Conservation (phyloP, 2,113 vertebrate species). For the Australoheros scitulus region DNA sequence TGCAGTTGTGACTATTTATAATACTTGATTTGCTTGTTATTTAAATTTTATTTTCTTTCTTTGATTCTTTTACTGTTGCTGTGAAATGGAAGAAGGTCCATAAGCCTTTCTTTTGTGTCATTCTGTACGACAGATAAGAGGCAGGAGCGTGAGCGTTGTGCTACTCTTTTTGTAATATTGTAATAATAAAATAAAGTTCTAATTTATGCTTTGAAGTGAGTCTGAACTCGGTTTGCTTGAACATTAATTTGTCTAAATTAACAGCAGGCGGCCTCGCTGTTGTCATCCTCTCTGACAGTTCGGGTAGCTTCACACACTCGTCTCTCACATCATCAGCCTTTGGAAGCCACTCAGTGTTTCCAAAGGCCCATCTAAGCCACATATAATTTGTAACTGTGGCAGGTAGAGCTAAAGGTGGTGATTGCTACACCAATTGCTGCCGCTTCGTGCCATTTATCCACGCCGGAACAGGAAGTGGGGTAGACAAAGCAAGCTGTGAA, state of each 20-base stretch:
- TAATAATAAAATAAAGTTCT: conserved; percentile 89
- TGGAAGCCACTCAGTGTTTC: neutral
- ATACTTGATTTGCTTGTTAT: conserved; percentile 82
- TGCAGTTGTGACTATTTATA: conserved; percentile 85
- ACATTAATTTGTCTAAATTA: neutral
- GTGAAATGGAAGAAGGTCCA: conserved; percentile 80
- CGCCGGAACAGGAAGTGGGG: conserved; percentile 62
- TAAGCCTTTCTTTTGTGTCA: conserved; percentile 78
- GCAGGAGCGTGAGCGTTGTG: conserved; percentile 80
- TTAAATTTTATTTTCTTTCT: conserved; percentile 71
- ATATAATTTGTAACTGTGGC: conserved; percentile 27
- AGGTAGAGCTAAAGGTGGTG: conserved; percentile 40
- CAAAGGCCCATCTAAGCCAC: neutral
- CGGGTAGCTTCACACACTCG: neutral
- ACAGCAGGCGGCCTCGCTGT: neutral
- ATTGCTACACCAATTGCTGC: conserved; percentile 53
- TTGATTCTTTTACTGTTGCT: conserved; percentile 79
- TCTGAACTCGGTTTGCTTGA: neutral
- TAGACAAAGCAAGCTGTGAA: conserved; percentile 69
- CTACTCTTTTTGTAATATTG: conserved; percentile 89
- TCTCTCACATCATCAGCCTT: conserved; percentile 10
- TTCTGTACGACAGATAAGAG: conserved; percentile 77
- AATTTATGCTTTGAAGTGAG: conserved; percentile 84
- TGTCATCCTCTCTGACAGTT: conserved; percentile 1
- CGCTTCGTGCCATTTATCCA: conserved; percentile 56